Base-by-base conservation (phyloP, 2,888 invertebrate species). In the Paralinhomoeus sp. region DNA sequence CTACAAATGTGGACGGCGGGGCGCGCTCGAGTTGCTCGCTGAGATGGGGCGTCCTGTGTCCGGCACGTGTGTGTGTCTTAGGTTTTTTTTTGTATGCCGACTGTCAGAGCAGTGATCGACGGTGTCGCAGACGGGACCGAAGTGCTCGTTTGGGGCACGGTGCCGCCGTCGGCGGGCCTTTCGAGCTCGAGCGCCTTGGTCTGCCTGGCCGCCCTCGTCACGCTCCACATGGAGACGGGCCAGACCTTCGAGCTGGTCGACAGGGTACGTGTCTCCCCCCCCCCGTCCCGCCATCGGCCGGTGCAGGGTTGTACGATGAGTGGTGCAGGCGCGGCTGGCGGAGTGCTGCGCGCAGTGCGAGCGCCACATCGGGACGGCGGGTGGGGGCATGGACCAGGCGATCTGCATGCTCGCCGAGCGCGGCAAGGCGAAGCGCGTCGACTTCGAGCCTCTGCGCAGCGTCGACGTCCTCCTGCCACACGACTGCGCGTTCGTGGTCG, bases 371-470 rank as follows among this genome's bases (percentile, higher is more conserved):
- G 97, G 97, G 22, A 91, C 93, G 1, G 79, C 85, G 65, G 93
- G 97, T 23, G 97, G 97, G 36, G 97, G 97, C 48, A 99, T 99
- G 97, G 97, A 99, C 66, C 97, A 99, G 67, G 91, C 97, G 0
- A 89, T 91, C 56, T 85, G 84, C 42, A 82, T 89, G 64, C 72
- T 91, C 37, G 93, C 81, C 2, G 74, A 68, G 42, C 50, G 3
- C 22, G 38, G 42, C 27, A 7, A 40, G 27, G 65, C 91, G 0
- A 85, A 85, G 62, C 73, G 80, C 56, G 93, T 97, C 52, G 80
- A 85, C 56, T 97, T 91, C 69, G 74, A 81, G 57, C 97, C 97
- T 0, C 65, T 91, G 45, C 71, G 72, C 48, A 75, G 78, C 5
- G 71, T 71, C 31, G 75, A 80, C 47, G 75, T 93, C n/a, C 67